A percentile compares a stretch with the other conserved stretches of the same genome.
These are phyloP conservation scores for Ceyx margarethae DNA, from an alignment of 2,113 vertebrate genomes.

Conservation along the genomic window DNA sequence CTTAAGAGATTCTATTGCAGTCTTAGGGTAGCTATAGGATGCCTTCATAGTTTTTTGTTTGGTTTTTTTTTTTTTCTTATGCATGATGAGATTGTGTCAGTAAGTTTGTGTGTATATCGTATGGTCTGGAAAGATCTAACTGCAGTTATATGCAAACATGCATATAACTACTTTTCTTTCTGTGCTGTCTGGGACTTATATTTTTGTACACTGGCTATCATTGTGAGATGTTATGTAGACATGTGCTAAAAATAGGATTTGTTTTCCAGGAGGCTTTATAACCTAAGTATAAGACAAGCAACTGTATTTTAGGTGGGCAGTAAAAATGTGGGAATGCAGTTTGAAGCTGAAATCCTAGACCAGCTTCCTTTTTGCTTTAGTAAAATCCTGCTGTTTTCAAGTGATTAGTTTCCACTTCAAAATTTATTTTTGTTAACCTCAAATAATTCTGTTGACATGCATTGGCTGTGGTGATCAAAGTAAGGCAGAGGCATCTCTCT, in stretches of 20 bases:
- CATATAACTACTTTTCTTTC: background rate
- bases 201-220: background rate
- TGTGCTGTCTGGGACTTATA: background rate
- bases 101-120: background rate
- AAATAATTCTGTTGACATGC: background rate
- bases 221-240: background rate
- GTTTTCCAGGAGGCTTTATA: background rate
- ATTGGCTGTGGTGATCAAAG: background rate
- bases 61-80: background rate
- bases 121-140: background rate
- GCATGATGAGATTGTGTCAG: background rate
- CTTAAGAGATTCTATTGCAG: background rate
- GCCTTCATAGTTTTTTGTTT: rapidly evolving
- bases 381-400: background rate
- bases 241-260: background rate
- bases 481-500: background rate
- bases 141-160: background rate
- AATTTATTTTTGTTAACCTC: background rate
- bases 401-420: background rate
- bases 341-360: background rate
- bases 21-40: background rate
- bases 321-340: background rate
- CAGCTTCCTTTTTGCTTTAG: background rate
- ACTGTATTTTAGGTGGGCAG: background rate
- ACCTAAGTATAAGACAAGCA: background rate